phyloP scores from a whole-genome alignment of 2,797 vertebrate species.

The Cirrhinus molitorella region DNA sequence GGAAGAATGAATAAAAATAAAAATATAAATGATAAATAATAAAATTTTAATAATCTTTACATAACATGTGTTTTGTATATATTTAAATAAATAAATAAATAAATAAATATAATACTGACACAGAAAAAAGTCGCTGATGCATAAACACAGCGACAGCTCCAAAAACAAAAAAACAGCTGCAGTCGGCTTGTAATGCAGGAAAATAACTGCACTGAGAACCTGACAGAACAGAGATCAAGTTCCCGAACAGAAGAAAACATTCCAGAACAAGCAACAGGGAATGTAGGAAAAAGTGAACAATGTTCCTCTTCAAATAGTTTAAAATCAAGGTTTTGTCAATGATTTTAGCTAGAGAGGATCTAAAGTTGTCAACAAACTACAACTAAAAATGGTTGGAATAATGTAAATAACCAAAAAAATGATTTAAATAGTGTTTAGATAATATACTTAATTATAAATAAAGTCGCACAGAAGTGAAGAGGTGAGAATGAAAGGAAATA shows the following conservation, averaged over 20 bases:
- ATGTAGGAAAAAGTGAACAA: neutral
- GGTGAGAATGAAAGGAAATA: neutral
- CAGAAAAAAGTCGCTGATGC: neutral
- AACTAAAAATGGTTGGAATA: neutral
- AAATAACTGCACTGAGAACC: neutral
- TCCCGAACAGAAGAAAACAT: conserved; percentile 17
- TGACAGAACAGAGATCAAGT: neutral
- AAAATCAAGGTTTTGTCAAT: neutral
- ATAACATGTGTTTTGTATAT: neutral
- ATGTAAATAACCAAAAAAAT: neutral
- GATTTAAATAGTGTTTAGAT: neutral
- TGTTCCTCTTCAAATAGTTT: neutral
- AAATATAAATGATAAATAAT: neutral
- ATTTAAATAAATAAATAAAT: conserved; percentile 31
- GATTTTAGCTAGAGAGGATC: neutral
- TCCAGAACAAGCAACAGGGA: conserved; percentile 30
- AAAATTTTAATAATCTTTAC: neutral
- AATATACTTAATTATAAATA: neutral
- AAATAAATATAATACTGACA: neutral
- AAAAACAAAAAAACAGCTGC: conserved; percentile 5
- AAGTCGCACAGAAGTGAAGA: neutral
- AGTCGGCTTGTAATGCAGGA: neutral
- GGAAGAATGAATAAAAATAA: neutral
- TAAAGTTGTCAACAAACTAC: neutral
- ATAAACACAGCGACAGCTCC: neutral